These are phyloP conservation scores for Pardalotus punctatus DNA, from an alignment of 2,113 vertebrate genomes.

Conservation along the genomic window DNA sequence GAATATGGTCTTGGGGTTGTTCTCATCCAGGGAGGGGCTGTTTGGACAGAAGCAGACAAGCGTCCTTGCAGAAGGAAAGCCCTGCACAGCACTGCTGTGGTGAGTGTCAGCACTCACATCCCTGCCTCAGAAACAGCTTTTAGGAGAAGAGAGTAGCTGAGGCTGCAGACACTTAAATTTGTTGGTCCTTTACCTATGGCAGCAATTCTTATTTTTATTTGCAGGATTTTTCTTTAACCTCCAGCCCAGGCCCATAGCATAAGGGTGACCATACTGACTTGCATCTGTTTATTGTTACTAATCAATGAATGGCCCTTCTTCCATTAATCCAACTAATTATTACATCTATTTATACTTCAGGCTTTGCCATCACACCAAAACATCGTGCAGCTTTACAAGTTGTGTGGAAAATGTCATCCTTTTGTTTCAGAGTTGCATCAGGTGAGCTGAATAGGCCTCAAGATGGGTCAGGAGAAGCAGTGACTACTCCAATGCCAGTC, in stretches of 20 bases:
- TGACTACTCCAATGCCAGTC: neutral
- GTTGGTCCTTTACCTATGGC: neutral
- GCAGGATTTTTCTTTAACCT: neutral
- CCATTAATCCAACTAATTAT: neutral
- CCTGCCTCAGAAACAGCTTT: neutral
- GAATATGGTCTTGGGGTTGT: neutral
- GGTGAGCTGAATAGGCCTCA: neutral
- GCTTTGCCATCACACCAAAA: neutral
- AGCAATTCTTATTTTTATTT: neutral
- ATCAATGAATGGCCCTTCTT: neutral
- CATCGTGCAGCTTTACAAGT: neutral
- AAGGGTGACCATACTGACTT: neutral
- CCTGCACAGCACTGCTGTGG: rapidly evolving
- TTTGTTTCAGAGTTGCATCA: slow-evolving; percentile 28
- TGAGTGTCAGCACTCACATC: neutral
- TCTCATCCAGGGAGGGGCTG: neutral
- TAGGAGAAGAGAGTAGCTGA: neutral
- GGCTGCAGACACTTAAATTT: neutral
- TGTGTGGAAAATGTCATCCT: neutral
- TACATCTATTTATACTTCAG: neutral
- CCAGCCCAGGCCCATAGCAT: neutral
- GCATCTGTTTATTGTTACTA: neutral
- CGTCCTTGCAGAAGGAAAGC: neutral
- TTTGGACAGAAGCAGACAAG: neutral
- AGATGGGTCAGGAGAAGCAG: neutral